Evolutionary conservation across 2,888 invertebrate genomes (phyloP).

Genomic region (Mechanitis messenoides): DNA sequence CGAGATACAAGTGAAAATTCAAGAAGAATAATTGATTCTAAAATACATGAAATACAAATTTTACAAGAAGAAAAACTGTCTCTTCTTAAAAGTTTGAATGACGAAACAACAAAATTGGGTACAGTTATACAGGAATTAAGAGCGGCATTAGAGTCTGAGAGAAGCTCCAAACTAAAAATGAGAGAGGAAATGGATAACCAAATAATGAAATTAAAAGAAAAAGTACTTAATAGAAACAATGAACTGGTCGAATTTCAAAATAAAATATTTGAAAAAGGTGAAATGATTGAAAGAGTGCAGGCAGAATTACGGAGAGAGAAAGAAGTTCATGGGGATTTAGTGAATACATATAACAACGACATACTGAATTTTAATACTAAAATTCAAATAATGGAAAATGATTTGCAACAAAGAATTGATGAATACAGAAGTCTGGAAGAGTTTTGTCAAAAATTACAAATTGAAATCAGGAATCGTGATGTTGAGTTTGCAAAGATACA

Average conservation of each 20-base stretch:
- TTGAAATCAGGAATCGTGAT: constrained; percentile 42
- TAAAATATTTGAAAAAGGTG: constrained; percentile 53
- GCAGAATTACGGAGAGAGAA: constrained; percentile 50
- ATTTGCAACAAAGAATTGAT: constrained; percentile 39
- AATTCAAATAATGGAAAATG: constrained; percentile 37
- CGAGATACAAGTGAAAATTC: constrained; percentile 48
- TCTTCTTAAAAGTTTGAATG: constrained; percentile 51
- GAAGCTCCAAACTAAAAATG: constrained; percentile 45
- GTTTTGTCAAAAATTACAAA: constrained; percentile 37
- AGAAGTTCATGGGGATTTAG: constrained; percentile 39
- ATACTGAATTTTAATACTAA: constrained; percentile 36
- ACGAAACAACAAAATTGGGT: constrained; percentile 53
- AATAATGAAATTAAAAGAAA: constrained; percentile 62
- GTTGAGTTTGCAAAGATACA: constrained; percentile 37
- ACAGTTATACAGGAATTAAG: constrained; percentile 46
- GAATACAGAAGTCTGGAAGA: constrained; percentile 43
- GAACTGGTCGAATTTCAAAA: constrained; percentile 63
- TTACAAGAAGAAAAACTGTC: constrained; percentile 61
- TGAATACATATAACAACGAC: constrained; percentile 43
- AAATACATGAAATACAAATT: constrained; percentile 54
- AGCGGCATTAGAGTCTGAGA: constrained; percentile 50
- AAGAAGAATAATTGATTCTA: constrained; percentile 45
- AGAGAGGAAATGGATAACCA: constrained; percentile 56
- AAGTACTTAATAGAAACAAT: constrained; percentile 61
- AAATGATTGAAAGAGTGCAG: constrained; percentile 52